Percentiles rank a stretch among this genome's conserved stretches.
Evolutionary conservation across 2,888 invertebrate genomes (phyloP).

Genomic region (Agrochola lychnidis): DNA sequence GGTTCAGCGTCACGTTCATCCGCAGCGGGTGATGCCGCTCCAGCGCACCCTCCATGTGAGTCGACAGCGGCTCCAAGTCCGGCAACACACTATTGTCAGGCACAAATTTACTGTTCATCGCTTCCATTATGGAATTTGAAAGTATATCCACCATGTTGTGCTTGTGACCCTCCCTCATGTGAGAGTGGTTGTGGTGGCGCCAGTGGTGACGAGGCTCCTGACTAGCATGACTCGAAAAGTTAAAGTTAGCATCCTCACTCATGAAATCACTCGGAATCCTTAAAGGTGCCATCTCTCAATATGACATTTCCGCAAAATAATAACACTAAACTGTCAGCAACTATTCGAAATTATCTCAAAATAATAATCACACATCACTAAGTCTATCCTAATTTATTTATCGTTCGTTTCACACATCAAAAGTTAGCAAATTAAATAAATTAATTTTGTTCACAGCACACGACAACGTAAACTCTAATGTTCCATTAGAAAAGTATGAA

Average conservation of each 20-base stretch:
- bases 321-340: slow-evolving; percentile 63
- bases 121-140: slow-evolving; percentile 87
- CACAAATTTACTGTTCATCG: slow-evolving; percentile 83
- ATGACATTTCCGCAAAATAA: slow-evolving; percentile 65
- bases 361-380: slow-evolving; percentile 64
- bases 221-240: slow-evolving; percentile 81
- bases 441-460: slow-evolving; percentile 67
- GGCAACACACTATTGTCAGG: slow-evolving; percentile 86
- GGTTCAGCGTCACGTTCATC: slow-evolving; percentile 83
- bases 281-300: slow-evolving; percentile 82
- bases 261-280: slow-evolving; percentile 79
- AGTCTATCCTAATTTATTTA: slow-evolving; percentile 48
- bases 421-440: slow-evolving; percentile 68
- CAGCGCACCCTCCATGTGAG: slow-evolving; percentile 79
- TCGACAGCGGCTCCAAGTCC: slow-evolving; percentile 84
- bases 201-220: slow-evolving; percentile 81
- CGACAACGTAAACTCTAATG: slow-evolving; percentile 67
- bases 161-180: slow-evolving; percentile 76
- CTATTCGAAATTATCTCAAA: slow-evolving; percentile 52
- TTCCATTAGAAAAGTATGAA: slow-evolving; percentile 84
- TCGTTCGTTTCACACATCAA: slow-evolving; percentile 68
- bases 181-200: slow-evolving; percentile 81
- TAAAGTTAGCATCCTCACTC: slow-evolving; percentile 78
- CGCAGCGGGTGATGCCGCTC: slow-evolving; percentile 75
- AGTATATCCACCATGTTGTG: slow-evolving; percentile 84